Evolutionary conservation across 1,140 invertebrate species (phyloP).

Genomic region (Pachypsylla venusta): DNA sequence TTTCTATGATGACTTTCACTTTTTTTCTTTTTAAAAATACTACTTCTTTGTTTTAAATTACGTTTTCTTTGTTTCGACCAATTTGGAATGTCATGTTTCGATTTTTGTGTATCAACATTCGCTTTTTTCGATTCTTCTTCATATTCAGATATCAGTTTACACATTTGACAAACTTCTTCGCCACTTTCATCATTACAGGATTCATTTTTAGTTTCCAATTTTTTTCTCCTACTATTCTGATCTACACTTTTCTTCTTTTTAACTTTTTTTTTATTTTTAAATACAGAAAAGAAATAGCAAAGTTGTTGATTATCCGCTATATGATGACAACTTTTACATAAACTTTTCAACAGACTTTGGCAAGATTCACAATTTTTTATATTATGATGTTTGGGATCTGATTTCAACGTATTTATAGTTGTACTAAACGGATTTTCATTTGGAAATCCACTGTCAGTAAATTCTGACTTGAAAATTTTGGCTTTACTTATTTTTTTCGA

Average conservation of each 20-base stretch:
- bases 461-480: background rate
- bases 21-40: too few relatives aligned
- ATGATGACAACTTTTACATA: background rate
- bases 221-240: background rate
- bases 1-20: too few relatives aligned
- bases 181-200: background rate
- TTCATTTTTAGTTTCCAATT: too few relatives aligned
- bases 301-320: background rate
- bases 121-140: too few relatives aligned
- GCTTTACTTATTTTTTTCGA: background rate
- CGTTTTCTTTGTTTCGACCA: background rate
- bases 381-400: background rate
- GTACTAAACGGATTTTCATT: too few relatives aligned
- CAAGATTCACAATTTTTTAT: background rate
- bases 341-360: background rate
- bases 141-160: too few relatives aligned
- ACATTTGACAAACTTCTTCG: background rate
- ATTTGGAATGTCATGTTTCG: background rate
- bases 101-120: too few relatives aligned
- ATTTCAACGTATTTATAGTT: background rate
- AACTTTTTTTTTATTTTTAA: background rate
- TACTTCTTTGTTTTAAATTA: too few relatives aligned
- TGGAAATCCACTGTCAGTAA: background rate
- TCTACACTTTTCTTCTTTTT: background rate
- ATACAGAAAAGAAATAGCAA: conserved; percentile 5